Conservation (phyloP, 2,888 invertebrate genomes). For the Pseudanteris insignis region DNA sequence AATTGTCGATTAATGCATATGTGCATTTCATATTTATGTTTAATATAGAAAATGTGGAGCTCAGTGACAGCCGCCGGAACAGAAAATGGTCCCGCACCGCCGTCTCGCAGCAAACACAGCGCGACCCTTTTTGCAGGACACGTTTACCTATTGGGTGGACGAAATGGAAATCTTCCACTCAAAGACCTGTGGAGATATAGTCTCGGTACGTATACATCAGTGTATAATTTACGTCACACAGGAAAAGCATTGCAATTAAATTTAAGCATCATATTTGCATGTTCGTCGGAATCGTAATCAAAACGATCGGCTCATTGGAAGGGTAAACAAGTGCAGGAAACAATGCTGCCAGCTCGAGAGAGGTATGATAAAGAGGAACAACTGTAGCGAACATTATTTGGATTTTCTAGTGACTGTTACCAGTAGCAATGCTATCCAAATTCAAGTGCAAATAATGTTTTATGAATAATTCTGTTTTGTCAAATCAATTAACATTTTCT, state of each 20-base stretch:
- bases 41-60: slow-evolving; percentile 69
- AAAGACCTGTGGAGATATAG: slow-evolving; percentile 88
- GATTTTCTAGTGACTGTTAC: too few species aligned
- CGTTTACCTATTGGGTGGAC: slow-evolving; percentile 85
- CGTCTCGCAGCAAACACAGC: slow-evolving; percentile 84
- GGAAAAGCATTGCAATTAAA: slow-evolving; percentile 26
- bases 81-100: slow-evolving; percentile 70
- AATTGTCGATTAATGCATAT: too few species aligned
- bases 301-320: slow-evolving; percentile 22
- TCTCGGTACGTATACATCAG: slow-evolving; percentile 70
- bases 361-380: too few species aligned
- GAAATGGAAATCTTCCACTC: slow-evolving; percentile 82
- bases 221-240: slow-evolving; percentile 25
- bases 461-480: too few species aligned
- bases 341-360: too few species aligned
- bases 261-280: too few species aligned
- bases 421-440: too few species aligned
- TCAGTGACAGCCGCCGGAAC: slow-evolving; percentile 69
- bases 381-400: too few species aligned
- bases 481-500: too few species aligned
- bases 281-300: too few species aligned
- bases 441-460: too few species aligned
- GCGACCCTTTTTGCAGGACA: slow-evolving; percentile 80
- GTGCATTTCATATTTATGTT: too few species aligned
- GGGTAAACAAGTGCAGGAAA: slow-evolving; percentile 15